phyloP scores from a whole-genome alignment of 2,113 vertebrate species.

The Rhegmatorhina hoffmannsi region DNA sequence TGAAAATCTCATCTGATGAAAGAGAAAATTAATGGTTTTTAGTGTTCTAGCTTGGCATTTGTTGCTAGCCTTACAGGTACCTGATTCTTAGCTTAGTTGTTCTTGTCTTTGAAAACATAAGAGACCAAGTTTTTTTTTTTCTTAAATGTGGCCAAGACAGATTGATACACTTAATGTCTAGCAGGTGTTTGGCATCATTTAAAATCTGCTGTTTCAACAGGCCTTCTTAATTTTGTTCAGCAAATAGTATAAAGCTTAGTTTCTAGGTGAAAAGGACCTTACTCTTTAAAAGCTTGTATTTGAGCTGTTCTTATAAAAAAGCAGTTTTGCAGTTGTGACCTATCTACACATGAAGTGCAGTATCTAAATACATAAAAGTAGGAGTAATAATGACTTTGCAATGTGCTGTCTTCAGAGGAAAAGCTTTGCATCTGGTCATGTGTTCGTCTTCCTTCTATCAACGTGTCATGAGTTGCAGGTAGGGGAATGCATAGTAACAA shows the following conservation, averaged over 20 bases:
- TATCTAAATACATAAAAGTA: background rate
- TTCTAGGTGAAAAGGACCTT: background rate
- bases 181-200: background rate
- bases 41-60: background rate
- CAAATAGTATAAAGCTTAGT: background rate
- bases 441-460: background rate
- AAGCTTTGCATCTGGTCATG: background rate
- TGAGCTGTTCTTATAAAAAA: background rate
- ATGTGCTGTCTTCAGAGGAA: background rate
- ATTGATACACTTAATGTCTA: background rate
- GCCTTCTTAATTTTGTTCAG: background rate
- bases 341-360: background rate
- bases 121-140: background rate
- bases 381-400: background rate
- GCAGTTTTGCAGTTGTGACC: background rate
- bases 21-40: background rate
- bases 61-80: background rate
- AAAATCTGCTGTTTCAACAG: background rate
- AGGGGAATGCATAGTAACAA: background rate
- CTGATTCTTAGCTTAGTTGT: background rate
- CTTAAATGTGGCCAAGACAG: rapidly evolving
- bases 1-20: background rate
- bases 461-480: rapidly evolving
- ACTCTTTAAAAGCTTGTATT: background rate
- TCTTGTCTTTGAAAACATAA: background rate